phyloP scores from a whole-genome alignment of 2,797 vertebrate genomes.

The Synanceia verrucosa region DNA sequence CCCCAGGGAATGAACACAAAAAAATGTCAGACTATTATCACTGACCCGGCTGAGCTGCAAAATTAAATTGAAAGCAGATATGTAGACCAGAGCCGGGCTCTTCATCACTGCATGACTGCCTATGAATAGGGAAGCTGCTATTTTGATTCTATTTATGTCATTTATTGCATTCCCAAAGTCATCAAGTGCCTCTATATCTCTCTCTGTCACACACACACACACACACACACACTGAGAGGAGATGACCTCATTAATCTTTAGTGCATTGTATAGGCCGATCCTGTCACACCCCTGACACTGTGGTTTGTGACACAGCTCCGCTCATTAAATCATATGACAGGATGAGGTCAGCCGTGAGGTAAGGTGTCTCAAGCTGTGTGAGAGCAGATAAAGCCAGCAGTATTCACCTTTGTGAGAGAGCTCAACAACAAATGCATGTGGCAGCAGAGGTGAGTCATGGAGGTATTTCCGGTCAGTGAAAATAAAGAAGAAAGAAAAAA shows the following conservation, averaged over 20 bases:
- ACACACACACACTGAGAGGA: constrained; percentile 23
- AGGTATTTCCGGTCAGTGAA: constrained; percentile 48
- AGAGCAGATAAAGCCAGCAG: constrained; percentile 68
- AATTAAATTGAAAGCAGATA: constrained; percentile 51
- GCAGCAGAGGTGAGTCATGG: constrained; percentile 61
- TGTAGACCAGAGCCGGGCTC: constrained; percentile 29
- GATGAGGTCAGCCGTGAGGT: constrained; percentile 75
- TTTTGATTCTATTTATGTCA: constrained; percentile 55
- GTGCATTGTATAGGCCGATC: constrained; percentile 61
- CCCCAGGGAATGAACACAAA: constrained; percentile 35
- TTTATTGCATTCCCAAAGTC: constrained; percentile 57
- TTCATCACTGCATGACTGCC: constrained; percentile 35
- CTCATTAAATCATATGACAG: constrained; percentile 80
- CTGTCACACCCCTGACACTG: constrained; percentile 66
- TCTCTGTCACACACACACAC: constrained; percentile 9
- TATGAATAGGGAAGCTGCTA: constrained; percentile 50
- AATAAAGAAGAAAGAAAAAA: too few species aligned
- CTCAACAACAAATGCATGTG: constrained; percentile 45
- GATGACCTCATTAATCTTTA: constrained; percentile 81
- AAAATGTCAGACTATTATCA: constrained; percentile 58
- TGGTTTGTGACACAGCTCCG: constrained; percentile 68
- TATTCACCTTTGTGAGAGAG: constrained; percentile 24
- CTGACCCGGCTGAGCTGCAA: constrained; percentile 27
- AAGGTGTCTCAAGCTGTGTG: constrained; percentile 70
- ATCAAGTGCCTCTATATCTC: constrained; percentile 47